phyloP scores from a whole-genome alignment of 2,113 vertebrate species.

The Alethe diademata region DNA sequence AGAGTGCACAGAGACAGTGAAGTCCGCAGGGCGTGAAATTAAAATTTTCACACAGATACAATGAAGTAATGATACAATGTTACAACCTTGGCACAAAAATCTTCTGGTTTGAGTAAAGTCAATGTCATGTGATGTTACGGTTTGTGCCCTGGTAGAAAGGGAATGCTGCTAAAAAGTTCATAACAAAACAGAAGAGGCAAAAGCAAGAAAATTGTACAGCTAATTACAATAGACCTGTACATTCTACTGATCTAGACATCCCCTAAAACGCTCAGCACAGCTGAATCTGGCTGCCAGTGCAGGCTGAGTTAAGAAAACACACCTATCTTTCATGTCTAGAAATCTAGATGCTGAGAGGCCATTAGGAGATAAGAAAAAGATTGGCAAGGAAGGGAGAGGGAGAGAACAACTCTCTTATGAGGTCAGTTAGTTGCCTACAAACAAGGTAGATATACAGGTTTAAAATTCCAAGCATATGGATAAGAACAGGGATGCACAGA shows the following conservation, averaged over 20 bases:
- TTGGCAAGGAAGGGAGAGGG: background rate
- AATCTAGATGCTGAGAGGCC: background rate
- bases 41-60: conserved; percentile 70
- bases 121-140: conserved; percentile 49
- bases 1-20: conserved; percentile 59
- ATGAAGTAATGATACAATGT: conserved; percentile 62
- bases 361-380: conserved; percentile 8
- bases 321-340: background rate
- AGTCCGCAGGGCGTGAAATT: conserved; percentile 70
- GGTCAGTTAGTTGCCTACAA: background rate
- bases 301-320: background rate
- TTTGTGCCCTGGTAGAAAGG: conserved; percentile 48
- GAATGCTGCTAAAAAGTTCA: conserved; percentile 31
- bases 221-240: background rate
- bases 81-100: conserved; percentile 64
- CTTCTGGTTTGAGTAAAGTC: conserved; percentile 65
- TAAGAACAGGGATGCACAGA: conserved; percentile 48
- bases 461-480: conserved; percentile 51
- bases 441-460: background rate
- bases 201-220: background rate
- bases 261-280: background rate
- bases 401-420: background rate
- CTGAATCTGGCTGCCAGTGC: background rate
- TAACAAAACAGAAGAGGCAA: conserved; percentile 15
- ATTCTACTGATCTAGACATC: background rate